Evolutionary conservation across 2,113 vertebrate species (phyloP).

Genomic region (Cavia porcellus): DNA sequence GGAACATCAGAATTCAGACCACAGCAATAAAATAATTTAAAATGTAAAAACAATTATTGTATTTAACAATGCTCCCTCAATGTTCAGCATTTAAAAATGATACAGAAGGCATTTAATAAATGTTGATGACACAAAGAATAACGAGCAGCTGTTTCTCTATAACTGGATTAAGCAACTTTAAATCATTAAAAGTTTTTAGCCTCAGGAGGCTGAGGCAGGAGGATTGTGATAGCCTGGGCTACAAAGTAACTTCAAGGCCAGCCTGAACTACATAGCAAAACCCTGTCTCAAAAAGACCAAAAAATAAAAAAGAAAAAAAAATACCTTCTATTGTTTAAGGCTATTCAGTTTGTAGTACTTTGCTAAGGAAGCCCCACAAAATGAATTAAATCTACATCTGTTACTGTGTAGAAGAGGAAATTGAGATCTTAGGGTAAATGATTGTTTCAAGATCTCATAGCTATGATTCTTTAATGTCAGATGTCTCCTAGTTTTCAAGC

Average conservation of each 20-base stretch:
- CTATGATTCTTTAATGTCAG: conserved; percentile 8
- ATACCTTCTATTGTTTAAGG: neutral
- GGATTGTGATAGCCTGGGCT: too few relatives aligned
- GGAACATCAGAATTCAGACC: neutral
- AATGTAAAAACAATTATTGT: neutral
- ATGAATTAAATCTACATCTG: neutral
- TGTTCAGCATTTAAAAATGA: neutral
- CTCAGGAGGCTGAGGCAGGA: too few relatives aligned
- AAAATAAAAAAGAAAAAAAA: too few relatives aligned
- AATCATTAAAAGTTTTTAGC: neutral
- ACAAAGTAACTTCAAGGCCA: too few relatives aligned
- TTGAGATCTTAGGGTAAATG: neutral
- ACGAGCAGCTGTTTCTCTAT: neutral
- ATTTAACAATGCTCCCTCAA: neutral
- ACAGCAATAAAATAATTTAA: neutral
- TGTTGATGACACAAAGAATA: neutral
- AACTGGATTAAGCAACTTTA: neutral
- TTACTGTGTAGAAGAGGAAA: neutral
- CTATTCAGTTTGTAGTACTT: neutral
- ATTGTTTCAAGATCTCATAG: conserved; percentile 33
- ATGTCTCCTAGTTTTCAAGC: neutral
- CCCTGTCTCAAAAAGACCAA: too few relatives aligned
- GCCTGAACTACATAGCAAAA: too few relatives aligned
- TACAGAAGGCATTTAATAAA: neutral
- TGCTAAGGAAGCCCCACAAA: neutral